These are phyloP conservation scores for Anguilla rostrata DNA, from an alignment of 2,113 vertebrate species.

Conservation along the genomic window DNA sequence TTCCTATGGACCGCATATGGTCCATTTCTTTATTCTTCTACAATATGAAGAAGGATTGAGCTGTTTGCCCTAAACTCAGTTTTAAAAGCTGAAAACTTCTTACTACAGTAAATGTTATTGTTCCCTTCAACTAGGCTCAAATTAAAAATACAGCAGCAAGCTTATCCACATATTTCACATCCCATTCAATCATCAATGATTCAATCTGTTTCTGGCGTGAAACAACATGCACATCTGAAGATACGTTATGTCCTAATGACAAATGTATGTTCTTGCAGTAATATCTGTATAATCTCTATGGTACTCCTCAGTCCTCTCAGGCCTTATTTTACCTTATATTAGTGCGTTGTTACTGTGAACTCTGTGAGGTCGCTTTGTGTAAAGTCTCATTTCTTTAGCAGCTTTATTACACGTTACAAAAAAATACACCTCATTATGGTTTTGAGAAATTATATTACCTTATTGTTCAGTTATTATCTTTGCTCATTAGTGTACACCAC, in stretches of 20 bases:
- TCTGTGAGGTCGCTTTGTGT: background rate
- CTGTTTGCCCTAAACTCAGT: background rate
- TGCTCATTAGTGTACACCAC: background rate
- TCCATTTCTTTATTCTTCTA: background rate
- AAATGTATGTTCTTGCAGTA: background rate
- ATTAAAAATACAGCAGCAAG: background rate
- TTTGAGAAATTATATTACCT: conserved; percentile 5
- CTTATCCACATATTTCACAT: background rate
- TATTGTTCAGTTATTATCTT: background rate
- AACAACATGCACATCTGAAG: background rate
- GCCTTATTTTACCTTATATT: background rate
- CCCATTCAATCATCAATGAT: background rate
- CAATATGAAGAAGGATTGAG: background rate
- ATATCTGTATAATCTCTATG: background rate
- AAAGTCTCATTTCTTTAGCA: background rate
- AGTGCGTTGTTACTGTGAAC: background rate
- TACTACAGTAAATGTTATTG: background rate
- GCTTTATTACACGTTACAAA: background rate
- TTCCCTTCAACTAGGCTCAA: background rate
- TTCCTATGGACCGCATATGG: background rate
- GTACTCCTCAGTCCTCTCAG: background rate
- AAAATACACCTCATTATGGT: background rate
- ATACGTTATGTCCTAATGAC: background rate
- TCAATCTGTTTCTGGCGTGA: background rate
- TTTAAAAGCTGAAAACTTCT: background rate